Percentiles rank a stretch among this genome's conserved stretches.
Conservation (phyloP, 1,140 invertebrate species). For the Eufriesea mexicana region DNA sequence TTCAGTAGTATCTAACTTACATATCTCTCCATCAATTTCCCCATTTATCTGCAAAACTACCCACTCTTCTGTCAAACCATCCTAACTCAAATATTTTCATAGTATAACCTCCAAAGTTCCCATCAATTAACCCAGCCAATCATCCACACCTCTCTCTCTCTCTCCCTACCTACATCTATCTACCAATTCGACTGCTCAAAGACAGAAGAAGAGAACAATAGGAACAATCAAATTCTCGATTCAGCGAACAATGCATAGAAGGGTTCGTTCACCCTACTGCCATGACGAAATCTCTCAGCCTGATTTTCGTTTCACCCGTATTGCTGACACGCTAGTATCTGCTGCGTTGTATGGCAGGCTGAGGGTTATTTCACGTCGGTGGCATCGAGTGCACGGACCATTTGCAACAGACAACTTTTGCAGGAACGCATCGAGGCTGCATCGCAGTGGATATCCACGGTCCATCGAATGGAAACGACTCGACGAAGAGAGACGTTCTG, state of each 20-base stretch:
- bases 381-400: constrained; percentile 34
- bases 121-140: too few relatives aligned
- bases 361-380: constrained; percentile 37
- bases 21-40: too few relatives aligned
- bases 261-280: constrained; percentile 32
- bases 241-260: not conserved
- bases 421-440: not conserved
- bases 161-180: too few relatives aligned
- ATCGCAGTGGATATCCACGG: not conserved
- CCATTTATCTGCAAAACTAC: too few relatives aligned
- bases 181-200: too few relatives aligned
- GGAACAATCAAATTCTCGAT: not conserved
- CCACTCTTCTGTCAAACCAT: too few relatives aligned
- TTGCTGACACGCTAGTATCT: constrained; percentile 39
- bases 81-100: too few relatives aligned
- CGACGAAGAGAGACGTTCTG: not conserved
- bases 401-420: not conserved
- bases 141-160: too few relatives aligned
- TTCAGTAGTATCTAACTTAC: too few relatives aligned
- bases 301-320: constrained; percentile 5
- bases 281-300: constrained; percentile 29
- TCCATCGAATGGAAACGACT: constrained; percentile 25
- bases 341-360: not conserved
- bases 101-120: too few relatives aligned
- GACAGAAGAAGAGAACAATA: not conserved